Evolutionary conservation across 2,888 invertebrate genomes (phyloP), one percentile per base, ranked within the genome.

Genomic region (Rhamphomyia laevipes): DNA sequence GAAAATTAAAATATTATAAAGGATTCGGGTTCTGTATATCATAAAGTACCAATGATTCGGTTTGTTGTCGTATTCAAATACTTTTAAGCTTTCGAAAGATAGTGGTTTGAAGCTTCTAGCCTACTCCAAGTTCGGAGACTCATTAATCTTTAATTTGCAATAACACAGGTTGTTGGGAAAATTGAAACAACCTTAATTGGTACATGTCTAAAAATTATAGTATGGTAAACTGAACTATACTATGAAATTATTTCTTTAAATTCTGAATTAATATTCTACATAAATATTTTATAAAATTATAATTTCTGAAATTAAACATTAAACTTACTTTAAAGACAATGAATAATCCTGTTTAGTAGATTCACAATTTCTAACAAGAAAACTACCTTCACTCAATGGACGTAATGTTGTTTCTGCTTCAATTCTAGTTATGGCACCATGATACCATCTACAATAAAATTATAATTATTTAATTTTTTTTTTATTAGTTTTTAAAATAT

Each of bases 291-390:
- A 3, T 12, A 42, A 43, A 41, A 43, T 47, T 42, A 35, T 18
- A 9, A 38, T 27, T 17, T 15, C 13, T 3, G 2, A 27, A 7
- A 27, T 9, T 27, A 27, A 27, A 27, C n/a, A n/a, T n/a, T 49
- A 37, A 52, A 78, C 87, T 81, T 77, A 95, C 95, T 95, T 95
- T 59, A 95, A 76, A 57, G 94, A 93, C 50, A 95, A 76, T 13
- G 94, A 94, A 70, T 90, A 95, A 72, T 94, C 93, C 65, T 88
- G 86, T 68, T 88, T 87, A 45, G 89, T 86, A 49, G 92, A 91
- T 72, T 95, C 93, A 68, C 93, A 93, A 68, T 91, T 90, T 59
- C 96, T 77, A 50, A 96, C 93, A 59, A 96, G 77, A 71, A 93
- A 96, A 62, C 91, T 92, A 55, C 95, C 95, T 73, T 95, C 94